These are phyloP conservation scores for Tribolium freemani DNA, from an alignment of 2,888 invertebrate genomes.

Conservation along the genomic window DNA sequence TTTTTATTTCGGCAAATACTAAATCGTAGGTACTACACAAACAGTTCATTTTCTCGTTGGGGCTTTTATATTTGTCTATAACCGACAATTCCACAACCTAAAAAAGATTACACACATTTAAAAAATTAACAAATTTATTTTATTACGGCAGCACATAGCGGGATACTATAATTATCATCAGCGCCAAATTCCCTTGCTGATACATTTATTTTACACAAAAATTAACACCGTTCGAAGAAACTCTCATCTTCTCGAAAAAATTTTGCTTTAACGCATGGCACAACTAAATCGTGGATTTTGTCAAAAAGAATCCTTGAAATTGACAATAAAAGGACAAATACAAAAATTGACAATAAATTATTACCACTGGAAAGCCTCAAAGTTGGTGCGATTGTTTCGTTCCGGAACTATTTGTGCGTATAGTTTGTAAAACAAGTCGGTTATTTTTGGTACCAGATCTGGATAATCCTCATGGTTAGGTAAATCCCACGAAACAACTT, in stretches of 20 bases:
- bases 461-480: not conserved
- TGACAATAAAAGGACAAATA: not conserved
- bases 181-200: conserved; percentile 67
- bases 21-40: conserved; percentile 67
- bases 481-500: conserved; percentile 14
- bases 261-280: conserved; percentile 59
- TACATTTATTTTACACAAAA: conserved; percentile 61
- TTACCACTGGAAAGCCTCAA: conserved; percentile 46
- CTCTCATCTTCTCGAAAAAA: conserved; percentile 60
- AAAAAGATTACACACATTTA: conserved; percentile 36
- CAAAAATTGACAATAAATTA: not conserved
- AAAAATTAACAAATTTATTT: conserved; percentile 21
- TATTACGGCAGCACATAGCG: conserved; percentile 66
- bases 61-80: conserved; percentile 65
- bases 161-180: conserved; percentile 64
- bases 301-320: conserved; percentile 56
- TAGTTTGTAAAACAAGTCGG: conserved; percentile 5
- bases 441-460: not conserved
- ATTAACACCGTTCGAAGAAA: conserved; percentile 62
- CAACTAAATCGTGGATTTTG: conserved; percentile 62
- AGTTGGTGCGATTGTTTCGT: not conserved
- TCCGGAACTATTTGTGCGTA: not conserved
- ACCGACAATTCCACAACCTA: conserved; percentile 68
- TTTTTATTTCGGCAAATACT: conserved; percentile 68
- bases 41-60: conserved; percentile 68